A percentile compares a stretch with the other conserved stretches of the same genome.
phyloP scores from a whole-genome alignment of 2,113 vertebrate species.

The Martes martes region DNA sequence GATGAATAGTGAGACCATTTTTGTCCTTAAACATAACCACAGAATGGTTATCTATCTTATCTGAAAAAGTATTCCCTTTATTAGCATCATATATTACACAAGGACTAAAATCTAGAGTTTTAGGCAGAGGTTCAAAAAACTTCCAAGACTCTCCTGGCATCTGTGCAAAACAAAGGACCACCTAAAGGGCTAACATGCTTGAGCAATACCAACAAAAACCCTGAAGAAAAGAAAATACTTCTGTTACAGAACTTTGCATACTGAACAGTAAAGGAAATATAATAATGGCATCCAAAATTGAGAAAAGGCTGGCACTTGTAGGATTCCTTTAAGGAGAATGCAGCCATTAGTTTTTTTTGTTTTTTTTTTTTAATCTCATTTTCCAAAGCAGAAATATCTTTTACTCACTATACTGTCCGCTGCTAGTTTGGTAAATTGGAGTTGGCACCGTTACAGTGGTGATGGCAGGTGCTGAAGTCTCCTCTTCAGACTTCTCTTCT shows the following conservation, averaged over 20 bases:
- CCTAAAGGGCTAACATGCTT: neutral
- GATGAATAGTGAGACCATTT: neutral
- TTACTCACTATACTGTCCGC: constrained; percentile 97
- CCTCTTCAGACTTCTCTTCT: constrained; percentile 98
- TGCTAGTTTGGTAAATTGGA: constrained; percentile 99
- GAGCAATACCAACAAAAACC: neutral
- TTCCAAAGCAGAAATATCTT: constrained; percentile 73
- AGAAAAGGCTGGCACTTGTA: neutral
- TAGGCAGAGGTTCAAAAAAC: neutral
- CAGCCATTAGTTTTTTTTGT: neutral
- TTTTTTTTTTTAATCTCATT: constrained; percentile 51
- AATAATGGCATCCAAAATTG: neutral
- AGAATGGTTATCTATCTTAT: constrained; percentile 10
- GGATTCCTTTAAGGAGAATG: constrained; percentile 36
- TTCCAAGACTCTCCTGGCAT: neutral
- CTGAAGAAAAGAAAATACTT: neutral
- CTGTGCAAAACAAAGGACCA: neutral
- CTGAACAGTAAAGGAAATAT: neutral
- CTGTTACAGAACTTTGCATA: neutral
- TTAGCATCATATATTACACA: neutral
- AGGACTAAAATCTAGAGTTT: neutral
- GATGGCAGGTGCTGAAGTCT: constrained; percentile 93
- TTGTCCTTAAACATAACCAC: neutral
- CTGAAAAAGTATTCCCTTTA: neutral
- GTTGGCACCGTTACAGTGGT: constrained; percentile 98